These are phyloP conservation scores for Tachina fera DNA, from an alignment of 2,888 invertebrate species.

Conservation along the genomic window DNA sequence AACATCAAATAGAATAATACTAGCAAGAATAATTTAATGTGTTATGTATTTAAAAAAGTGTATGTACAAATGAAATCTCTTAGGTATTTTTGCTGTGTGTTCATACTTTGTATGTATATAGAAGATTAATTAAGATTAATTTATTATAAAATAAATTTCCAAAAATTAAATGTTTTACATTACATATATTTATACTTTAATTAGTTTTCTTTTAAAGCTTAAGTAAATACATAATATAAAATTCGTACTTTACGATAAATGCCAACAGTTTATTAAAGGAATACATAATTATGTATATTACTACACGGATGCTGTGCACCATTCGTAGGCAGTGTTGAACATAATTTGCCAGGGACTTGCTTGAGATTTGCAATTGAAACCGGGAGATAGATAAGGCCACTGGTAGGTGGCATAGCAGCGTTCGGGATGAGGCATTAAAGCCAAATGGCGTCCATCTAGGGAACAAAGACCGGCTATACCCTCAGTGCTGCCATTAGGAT, in stretches of 20 bases:
- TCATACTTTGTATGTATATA: constrained; percentile 48
- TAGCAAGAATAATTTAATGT: not conserved
- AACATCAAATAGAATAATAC: not conserved
- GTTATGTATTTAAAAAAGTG: not conserved
- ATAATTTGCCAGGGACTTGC: constrained; percentile 95
- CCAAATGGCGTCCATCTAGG: constrained; percentile 94
- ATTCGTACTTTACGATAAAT: constrained; percentile 28
- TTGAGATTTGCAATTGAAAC: constrained; percentile 83
- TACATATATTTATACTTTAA: constrained; percentile 25
- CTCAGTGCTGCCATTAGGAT: constrained; percentile 94
- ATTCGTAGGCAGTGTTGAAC: constrained; percentile 94
- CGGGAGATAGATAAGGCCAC: constrained; percentile 89
- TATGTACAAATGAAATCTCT: not conserved
- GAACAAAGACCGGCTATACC: constrained; percentile 97
- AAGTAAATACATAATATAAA: not conserved
- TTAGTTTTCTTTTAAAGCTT: not conserved
- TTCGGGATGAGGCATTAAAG: constrained; percentile 99
- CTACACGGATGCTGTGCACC: constrained; percentile 83
- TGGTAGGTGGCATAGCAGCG: constrained; percentile 95
- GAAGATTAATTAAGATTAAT: constrained; percentile 1
- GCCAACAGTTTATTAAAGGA: constrained; percentile 8
- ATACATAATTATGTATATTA: not conserved
- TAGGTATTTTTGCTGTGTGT: not conserved
- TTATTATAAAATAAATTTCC: constrained; percentile 18
- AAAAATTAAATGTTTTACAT: not conserved